A percentile compares a stretch with the other conserved stretches of the same genome.
Evolutionary conservation across 2,888 invertebrate genomes (phyloP).

Genomic region (Xestia c-nigrum): DNA sequence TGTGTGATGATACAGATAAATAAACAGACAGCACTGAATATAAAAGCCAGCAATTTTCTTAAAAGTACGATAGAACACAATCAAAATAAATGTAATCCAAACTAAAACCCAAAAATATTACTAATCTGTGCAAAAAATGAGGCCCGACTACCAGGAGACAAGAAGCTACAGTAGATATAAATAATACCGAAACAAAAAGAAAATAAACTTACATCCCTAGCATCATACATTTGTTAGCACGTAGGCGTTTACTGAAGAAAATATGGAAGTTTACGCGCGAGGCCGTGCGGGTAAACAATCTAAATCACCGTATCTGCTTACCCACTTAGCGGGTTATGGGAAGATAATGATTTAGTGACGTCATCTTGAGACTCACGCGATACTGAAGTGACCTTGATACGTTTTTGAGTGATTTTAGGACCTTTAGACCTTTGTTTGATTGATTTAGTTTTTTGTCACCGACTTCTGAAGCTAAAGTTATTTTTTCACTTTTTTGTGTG

Average conservation of each 20-base stretch:
- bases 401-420: constrained; percentile 7
- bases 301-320: constrained; percentile 50
- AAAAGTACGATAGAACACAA: neutral
- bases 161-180: constrained; percentile 13
- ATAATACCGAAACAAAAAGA: constrained; percentile 17
- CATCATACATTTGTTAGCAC: constrained; percentile 46
- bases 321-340: constrained; percentile 30
- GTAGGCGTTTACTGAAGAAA: constrained; percentile 33
- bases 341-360: constrained; percentile 42
- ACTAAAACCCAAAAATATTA: neutral
- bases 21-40: neutral
- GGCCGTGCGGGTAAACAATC: constrained; percentile 29
- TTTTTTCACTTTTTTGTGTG: too few species aligned
- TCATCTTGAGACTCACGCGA: constrained; percentile 33
- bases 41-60: neutral
- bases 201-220: constrained; percentile 27
- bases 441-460: too few species aligned
- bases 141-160: constrained; percentile 15
- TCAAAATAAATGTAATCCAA: neutral
- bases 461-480: too few species aligned
- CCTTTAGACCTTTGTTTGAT: too few species aligned
- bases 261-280: constrained; percentile 22
- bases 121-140: neutral
- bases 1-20: neutral
- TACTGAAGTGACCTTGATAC: constrained; percentile 14